These are phyloP conservation scores for Zaprionus obscuricornis DNA, from an alignment of 2,888 invertebrate species.

Conservation along the genomic window DNA sequence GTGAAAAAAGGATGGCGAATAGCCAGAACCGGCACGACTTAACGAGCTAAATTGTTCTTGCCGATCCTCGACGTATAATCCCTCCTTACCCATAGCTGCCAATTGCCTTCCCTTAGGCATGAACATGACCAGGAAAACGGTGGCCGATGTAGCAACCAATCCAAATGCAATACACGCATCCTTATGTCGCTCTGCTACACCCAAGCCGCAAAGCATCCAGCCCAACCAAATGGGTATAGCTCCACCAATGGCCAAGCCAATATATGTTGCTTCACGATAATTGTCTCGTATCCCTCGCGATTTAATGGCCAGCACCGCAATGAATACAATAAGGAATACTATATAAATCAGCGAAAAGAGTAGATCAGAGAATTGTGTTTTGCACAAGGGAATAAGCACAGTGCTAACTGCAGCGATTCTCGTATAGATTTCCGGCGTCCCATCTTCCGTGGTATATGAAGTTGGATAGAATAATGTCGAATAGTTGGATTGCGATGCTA, in stretches of 20 bases:
- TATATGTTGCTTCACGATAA: slow-evolving; percentile 96
- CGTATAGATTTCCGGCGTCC: slow-evolving; percentile 76
- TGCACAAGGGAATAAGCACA: slow-evolving; percentile 85
- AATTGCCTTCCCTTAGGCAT: slow-evolving; percentile 95
- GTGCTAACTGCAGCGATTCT: slow-evolving; percentile 80
- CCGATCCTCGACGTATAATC: slow-evolving; percentile 91
- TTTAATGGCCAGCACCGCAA: slow-evolving; percentile 92
- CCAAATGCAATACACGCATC: slow-evolving; percentile 96
- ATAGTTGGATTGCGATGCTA: slow-evolving; percentile 72
- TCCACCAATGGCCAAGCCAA: slow-evolving; percentile 93
- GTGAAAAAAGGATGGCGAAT: slow-evolving; percentile 96
- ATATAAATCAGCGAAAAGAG: slow-evolving; percentile 92
- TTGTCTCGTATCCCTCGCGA: slow-evolving; percentile 96
- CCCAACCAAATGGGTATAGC: slow-evolving; percentile 94
- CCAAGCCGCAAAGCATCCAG: slow-evolving; percentile 92
- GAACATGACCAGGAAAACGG: slow-evolving; percentile 96
- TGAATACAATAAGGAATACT: slow-evolving; percentile 92
- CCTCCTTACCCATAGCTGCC: slow-evolving; percentile 96
- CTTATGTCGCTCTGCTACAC: slow-evolving; percentile 90
- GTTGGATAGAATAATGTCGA: slow-evolving; percentile 73
- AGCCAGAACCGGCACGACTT: slow-evolving; percentile 90
- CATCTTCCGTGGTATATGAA: slow-evolving; percentile 64
- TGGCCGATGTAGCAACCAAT: slow-evolving; percentile 91
- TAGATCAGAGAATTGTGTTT: slow-evolving; percentile 88
- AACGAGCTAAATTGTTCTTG: slow-evolving; percentile 93